Percentiles rank a stretch among this genome's conserved stretches.
These are phyloP conservation scores for Eristalis pertinax DNA, from an alignment of 2,888 invertebrate genomes.

Conservation along the genomic window DNA sequence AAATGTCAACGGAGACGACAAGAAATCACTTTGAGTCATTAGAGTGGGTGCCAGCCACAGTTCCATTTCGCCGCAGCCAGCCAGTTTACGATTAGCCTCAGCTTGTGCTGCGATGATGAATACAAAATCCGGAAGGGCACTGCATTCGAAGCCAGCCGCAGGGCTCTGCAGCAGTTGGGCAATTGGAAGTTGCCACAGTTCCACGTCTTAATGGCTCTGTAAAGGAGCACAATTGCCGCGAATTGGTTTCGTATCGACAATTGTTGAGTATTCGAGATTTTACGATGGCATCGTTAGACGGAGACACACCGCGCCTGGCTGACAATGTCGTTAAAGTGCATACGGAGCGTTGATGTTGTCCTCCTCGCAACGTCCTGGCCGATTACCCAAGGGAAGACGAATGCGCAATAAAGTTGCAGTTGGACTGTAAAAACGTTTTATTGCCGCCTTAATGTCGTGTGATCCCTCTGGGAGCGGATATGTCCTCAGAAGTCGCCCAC, in stretches of 20 bases:
- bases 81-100: slow-evolving; percentile 42
- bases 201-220: slow-evolving; percentile 39
- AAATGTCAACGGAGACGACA: slow-evolving; percentile 54
- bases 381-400: not conserved
- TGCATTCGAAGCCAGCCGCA: slow-evolving; percentile 41
- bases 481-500: not conserved
- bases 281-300: slow-evolving; percentile 10
- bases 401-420: not conserved
- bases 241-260: slow-evolving; percentile 25
- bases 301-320: not conserved
- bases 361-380: not conserved
- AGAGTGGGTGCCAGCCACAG: slow-evolving; percentile 25
- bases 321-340: slow-evolving; percentile 11
- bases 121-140: slow-evolving; percentile 37
- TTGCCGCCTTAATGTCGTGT: not conserved
- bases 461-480: not conserved
- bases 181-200: slow-evolving; percentile 26
- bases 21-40: slow-evolving; percentile 63
- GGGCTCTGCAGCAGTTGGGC: slow-evolving; percentile 44
- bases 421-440: not conserved
- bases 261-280: slow-evolving; percentile 12
- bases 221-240: slow-evolving; percentile 24
- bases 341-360: not conserved
- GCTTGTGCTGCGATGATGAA: slow-evolving; percentile 28
- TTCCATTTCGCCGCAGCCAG: slow-evolving; percentile 35